phyloP scores from a whole-genome alignment of 2,888 invertebrate genomes.

The Gonocerus acuteangulatus region DNA sequence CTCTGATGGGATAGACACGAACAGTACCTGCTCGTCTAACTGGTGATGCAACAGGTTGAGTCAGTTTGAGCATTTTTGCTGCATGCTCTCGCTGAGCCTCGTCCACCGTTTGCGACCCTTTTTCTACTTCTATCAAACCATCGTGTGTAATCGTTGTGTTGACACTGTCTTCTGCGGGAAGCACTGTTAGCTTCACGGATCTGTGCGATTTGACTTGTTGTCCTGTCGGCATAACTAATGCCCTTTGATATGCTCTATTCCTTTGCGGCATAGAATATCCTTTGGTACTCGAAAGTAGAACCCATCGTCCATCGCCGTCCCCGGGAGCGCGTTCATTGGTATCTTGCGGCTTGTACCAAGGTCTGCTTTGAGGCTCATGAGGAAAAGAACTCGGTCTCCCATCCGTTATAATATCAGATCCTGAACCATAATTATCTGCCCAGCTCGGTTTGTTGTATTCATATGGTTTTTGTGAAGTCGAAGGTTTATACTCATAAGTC shows the following conservation, averaged over 20 bases:
- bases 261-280: conserved; percentile 56
- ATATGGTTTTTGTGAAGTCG: conserved; percentile 20
- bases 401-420: conserved; percentile 51
- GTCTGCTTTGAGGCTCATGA: conserved; percentile 29
- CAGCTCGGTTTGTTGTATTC: conserved; percentile 27
- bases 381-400: conserved; percentile 51
- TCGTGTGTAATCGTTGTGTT: conserved; percentile 58
- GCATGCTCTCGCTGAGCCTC: conserved; percentile 39
- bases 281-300: conserved; percentile 66
- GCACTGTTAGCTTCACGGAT: conserved; percentile 60
- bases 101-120: conserved; percentile 39
- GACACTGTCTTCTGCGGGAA: conserved; percentile 57
- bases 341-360: conserved; percentile 42
- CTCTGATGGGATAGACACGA: conserved; percentile 31
- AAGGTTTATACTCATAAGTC: conserved; percentile 41
- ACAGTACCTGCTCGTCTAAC: conserved; percentile 18
- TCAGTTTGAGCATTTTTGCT: conserved; percentile 38
- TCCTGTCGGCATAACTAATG: conserved; percentile 32
- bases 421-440: conserved; percentile 32
- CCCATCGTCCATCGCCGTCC: conserved; percentile 67
- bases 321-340: conserved; percentile 43
- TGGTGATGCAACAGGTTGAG: background rate
- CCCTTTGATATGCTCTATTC: conserved; percentile 42
- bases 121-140: conserved; percentile 64
- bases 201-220: conserved; percentile 46